phyloP scores from a whole-genome alignment of 2,113 vertebrate species.

The Gopherus flavomarginatus region DNA sequence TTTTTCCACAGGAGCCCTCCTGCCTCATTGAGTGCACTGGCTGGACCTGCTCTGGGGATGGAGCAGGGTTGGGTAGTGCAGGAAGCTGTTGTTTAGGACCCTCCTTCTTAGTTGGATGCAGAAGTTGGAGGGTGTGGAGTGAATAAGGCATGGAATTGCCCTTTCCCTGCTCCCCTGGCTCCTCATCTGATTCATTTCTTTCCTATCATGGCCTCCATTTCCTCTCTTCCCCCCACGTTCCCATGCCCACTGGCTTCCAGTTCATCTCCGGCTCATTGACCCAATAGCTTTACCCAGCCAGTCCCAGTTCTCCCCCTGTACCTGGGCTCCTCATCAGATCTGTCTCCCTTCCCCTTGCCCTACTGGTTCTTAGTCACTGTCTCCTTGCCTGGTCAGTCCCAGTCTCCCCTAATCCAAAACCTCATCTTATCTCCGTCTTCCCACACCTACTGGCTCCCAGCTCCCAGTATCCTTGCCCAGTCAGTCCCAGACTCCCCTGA shows the following conservation, averaged over 20 bases:
- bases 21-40: neutral
- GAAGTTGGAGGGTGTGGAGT: neutral
- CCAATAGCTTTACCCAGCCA: rapidly evolving
- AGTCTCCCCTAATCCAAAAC: neutral
- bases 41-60: neutral
- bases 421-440: neutral
- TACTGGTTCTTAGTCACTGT: neutral
- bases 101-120: neutral
- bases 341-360: neutral
- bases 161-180: neutral
- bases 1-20: neutral
- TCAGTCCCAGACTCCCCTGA: neutral
- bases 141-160: neutral
- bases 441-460: neutral
- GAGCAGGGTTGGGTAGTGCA: neutral
- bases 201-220: rapidly evolving
- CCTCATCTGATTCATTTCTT: neutral
- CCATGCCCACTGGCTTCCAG: neutral
- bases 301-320: neutral
- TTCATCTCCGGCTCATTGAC: neutral
- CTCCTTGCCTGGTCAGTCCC: neutral
- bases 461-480: neutral
- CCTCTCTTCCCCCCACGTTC: neutral
- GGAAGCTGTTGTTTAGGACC: neutral
- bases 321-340: neutral